A percentile compares a stretch with the other conserved stretches of the same genome.
phyloP scores from a whole-genome alignment of 1,140 invertebrate species.

The Cherax destructor region DNA sequence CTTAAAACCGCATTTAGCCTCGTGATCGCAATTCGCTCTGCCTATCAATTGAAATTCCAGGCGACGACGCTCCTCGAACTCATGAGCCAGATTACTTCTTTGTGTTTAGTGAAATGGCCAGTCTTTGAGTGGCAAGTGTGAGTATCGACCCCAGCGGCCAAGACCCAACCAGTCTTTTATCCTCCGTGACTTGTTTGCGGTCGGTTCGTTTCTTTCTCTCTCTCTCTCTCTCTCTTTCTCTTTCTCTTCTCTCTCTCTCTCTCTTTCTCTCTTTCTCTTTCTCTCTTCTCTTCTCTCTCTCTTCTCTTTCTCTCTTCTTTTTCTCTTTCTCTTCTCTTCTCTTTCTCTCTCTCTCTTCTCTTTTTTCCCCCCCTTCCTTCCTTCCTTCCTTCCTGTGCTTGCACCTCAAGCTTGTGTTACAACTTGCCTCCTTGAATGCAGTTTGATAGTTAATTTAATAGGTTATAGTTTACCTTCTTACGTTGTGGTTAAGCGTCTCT shows the following conservation, averaged over 20 bases:
- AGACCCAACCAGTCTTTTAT: background rate
- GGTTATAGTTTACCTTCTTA: too few species aligned
- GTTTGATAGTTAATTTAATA: too few species aligned
- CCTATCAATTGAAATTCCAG: slow-evolving; percentile 6
- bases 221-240: background rate
- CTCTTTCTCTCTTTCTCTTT: too few species aligned
- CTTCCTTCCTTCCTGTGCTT: too few species aligned
- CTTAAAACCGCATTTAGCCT: background rate
- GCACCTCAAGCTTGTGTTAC: too few species aligned
- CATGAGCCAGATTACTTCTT: background rate
- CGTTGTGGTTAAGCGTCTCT: too few species aligned
- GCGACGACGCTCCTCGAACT: background rate
- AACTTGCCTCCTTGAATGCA: too few species aligned
- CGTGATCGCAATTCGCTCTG: background rate
- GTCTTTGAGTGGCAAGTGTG: background rate
- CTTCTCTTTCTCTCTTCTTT: background rate
- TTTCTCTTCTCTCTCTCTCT: background rate
- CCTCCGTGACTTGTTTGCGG: background rate
- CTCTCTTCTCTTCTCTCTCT: too few species aligned
- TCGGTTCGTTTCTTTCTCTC: background rate
- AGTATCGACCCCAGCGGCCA: background rate
- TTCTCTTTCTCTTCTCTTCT: too few species aligned
- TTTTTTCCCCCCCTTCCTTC: too few species aligned
- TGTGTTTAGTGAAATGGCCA: background rate
- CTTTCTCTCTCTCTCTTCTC: too few species aligned